phyloP scores from a whole-genome alignment of 2,113 vertebrate genomes.

The Gorsachius goisagi region DNA sequence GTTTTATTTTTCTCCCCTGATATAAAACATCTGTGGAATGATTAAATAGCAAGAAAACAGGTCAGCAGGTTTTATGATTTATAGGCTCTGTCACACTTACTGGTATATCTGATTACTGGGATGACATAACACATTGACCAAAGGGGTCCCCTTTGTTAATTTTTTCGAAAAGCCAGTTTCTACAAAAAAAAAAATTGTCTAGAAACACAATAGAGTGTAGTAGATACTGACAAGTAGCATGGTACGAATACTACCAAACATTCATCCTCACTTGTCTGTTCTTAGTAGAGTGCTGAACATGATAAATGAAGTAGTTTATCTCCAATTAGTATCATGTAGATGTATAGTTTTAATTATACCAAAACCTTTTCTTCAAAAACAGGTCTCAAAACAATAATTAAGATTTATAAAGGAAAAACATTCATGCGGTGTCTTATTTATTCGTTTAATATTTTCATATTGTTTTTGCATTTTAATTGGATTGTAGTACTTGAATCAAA shows the following conservation, averaged over 20 bases:
- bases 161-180: background rate
- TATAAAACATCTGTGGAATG: background rate
- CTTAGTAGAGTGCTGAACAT: background rate
- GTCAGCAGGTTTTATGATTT: background rate
- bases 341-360: background rate
- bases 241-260: background rate
- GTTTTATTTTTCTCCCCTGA: background rate
- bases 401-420: background rate
- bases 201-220: background rate
- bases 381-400: background rate
- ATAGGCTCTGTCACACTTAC: background rate
- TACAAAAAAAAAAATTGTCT: background rate
- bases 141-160: background rate
- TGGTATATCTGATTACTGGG: background rate
- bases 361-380: background rate
- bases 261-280: background rate
- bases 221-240: background rate
- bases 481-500: background rate
- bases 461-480: background rate
- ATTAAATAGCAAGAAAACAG: background rate
- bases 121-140: background rate
- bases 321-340: background rate
- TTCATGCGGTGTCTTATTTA: background rate
- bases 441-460: background rate
- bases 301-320: background rate